Conservation (phyloP, 2,888 invertebrate species). For the Ormia ochracea region DNA sequence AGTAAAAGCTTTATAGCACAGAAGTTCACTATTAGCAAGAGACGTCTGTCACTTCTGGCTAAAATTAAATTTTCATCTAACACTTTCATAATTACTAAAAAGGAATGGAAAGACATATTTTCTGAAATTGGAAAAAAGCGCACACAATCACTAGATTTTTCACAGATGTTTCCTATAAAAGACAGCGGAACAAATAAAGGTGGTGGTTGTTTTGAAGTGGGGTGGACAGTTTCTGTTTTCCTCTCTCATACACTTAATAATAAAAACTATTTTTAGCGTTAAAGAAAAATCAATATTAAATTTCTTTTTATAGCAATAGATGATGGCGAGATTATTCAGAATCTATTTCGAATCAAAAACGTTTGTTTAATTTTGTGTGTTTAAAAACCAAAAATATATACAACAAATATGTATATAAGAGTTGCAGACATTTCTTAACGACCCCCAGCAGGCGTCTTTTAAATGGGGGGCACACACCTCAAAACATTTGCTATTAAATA, state of each 20-base stretch:
- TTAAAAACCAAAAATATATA: neutral
- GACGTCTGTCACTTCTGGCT: slow-evolving; percentile 13
- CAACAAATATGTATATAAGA: neutral
- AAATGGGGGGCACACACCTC: neutral
- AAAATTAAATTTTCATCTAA: slow-evolving; percentile 5
- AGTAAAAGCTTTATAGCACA: too few relatives aligned
- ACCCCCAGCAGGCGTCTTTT: slow-evolving; percentile 22
- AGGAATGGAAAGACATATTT: neutral
- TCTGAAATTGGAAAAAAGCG: neutral
- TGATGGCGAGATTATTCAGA: neutral
- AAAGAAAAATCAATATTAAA: slow-evolving; percentile 17
- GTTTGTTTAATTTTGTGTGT: neutral
- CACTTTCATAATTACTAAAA: neutral
- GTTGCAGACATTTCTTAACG: slow-evolving; percentile 10
- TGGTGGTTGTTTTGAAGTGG: slow-evolving; percentile 30
- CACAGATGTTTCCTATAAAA: slow-evolving; percentile 8
- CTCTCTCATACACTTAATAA: neutral
- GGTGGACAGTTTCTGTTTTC: slow-evolving; percentile 11
- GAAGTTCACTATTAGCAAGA: too few relatives aligned
- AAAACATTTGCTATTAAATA: slow-evolving; percentile 5
- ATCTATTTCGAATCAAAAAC: neutral
- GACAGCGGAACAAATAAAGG: neutral
- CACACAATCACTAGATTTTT: neutral
- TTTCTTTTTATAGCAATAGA: neutral
- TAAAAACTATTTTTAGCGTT: neutral